Conservation (phyloP, 2,888 invertebrate genomes). For the Andricus curvator region DNA sequence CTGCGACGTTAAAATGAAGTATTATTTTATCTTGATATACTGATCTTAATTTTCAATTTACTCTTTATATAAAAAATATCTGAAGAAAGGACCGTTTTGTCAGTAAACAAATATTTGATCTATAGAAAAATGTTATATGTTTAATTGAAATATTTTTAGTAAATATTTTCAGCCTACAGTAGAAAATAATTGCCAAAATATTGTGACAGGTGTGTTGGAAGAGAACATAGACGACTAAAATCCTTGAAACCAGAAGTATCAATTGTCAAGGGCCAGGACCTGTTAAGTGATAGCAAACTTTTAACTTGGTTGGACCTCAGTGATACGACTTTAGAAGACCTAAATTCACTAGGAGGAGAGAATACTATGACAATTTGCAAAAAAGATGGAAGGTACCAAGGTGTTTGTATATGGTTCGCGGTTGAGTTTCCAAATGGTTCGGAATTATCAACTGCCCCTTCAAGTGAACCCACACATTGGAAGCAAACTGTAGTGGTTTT, state of each 20-base stretch:
- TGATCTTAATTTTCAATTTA: too few species aligned
- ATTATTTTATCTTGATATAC: constrained; percentile 44
- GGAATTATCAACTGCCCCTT: constrained; percentile 82
- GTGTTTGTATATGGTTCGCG: constrained; percentile 90
- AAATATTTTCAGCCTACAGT: constrained; percentile 25
- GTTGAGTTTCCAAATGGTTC: constrained; percentile 84
- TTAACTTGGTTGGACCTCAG: constrained; percentile 85
- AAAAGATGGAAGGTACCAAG: constrained; percentile 84
- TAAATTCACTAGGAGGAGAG: constrained; percentile 82
- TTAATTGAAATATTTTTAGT: not conserved
- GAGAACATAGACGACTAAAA: constrained; percentile 83
- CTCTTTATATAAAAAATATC: too few species aligned
- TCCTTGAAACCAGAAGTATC: constrained; percentile 84
- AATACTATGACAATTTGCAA: constrained; percentile 79
- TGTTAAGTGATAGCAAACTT: constrained; percentile 84
- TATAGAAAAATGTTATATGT: too few species aligned
- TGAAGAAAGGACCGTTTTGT: too few species aligned
- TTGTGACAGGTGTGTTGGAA: constrained; percentile 79
- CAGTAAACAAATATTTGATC: too few species aligned
- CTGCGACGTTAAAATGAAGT: constrained; percentile 89
- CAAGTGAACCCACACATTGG: constrained; percentile 84
- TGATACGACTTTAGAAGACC: constrained; percentile 81
- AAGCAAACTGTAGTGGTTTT: constrained; percentile 88
- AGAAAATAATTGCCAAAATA: not conserved
- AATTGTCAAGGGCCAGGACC: constrained; percentile 80